These are phyloP conservation scores for Falco rusticolus DNA, from an alignment of 2,797 vertebrate genomes.

Conservation along the genomic window DNA sequence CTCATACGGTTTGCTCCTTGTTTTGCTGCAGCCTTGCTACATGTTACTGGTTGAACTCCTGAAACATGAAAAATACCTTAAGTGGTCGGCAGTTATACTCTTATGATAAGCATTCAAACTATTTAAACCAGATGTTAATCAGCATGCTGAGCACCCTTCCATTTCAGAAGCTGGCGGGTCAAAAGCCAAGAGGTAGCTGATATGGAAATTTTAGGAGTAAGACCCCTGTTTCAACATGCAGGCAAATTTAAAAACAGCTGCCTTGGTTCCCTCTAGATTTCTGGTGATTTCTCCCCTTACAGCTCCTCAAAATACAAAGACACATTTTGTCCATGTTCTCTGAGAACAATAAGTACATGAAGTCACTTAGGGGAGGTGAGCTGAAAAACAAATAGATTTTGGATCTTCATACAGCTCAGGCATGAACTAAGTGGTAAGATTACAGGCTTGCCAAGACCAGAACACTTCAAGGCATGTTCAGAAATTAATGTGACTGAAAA, in stretches of 20 bases:
- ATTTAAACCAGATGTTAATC: not conserved
- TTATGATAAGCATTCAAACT: not conserved
- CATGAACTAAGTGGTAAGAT: not conserved
- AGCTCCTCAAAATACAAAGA: not conserved
- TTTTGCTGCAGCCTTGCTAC: not conserved
- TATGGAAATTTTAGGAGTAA: not conserved
- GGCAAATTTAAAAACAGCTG: not conserved
- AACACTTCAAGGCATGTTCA: not conserved
- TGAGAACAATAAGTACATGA: not conserved
- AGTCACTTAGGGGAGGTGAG: not conserved
- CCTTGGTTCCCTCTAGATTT: not conserved
- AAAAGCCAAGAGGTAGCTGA: not conserved
- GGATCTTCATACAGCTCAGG: not conserved
- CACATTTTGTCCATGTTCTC: not conserved
- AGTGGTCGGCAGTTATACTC: not conserved
- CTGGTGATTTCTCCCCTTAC: not conserved
- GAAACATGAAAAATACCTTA: not conserved
- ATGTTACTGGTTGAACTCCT: not conserved
- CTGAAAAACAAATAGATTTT: not conserved
- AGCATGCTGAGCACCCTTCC: not conserved
- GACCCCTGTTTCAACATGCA: not conserved
- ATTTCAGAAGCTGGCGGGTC: not conserved
- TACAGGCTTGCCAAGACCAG: not conserved
- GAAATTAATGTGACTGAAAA: constrained; percentile 8
- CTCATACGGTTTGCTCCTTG: not conserved